phyloP scores from a whole-genome alignment of 2,888 invertebrate species.

The Ormyrus nitidulus region DNA sequence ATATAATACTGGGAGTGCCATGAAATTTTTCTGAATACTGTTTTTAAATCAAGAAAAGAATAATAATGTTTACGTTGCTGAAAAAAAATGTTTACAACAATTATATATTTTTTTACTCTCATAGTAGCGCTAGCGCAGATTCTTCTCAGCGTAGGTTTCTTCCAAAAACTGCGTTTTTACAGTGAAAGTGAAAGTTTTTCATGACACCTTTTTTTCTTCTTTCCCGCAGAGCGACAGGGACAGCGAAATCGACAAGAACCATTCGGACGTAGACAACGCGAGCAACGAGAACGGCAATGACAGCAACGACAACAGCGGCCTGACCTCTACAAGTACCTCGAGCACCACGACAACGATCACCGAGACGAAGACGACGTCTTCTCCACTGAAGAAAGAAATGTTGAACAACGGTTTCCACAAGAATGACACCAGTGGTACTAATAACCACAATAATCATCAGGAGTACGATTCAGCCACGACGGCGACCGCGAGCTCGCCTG shows the following conservation, averaged over 20 bases:
- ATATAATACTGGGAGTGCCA: too few species aligned
- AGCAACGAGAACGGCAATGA: constrained; percentile 61
- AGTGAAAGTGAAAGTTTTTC: too few species aligned
- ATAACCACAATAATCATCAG: constrained; percentile 62
- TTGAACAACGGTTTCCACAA: constrained; percentile 67
- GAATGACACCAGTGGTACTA: constrained; percentile 66
- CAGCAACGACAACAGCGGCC: constrained; percentile 21
- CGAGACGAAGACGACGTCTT: constrained; percentile 41
- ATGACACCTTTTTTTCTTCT: too few species aligned
- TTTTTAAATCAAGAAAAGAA: too few species aligned
- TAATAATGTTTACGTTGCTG: too few species aligned
- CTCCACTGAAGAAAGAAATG: constrained; percentile 28
- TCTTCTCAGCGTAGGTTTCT: too few species aligned
- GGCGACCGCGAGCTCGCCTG: constrained; percentile 82
- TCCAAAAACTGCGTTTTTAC: too few species aligned
- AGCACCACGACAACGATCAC: constrained; percentile 68
- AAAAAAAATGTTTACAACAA: not conserved
- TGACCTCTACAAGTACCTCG: constrained; percentile 73
- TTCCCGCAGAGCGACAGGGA: constrained; percentile 71
- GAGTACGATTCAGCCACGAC: constrained; percentile 83
- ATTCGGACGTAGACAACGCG: constrained; percentile 70
- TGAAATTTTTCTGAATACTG: too few species aligned
- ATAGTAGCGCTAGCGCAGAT: constrained; percentile 38
- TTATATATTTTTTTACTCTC: not conserved
- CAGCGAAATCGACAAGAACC: constrained; percentile 73